A percentile compares a stretch with the other conserved stretches of the same genome.
These are phyloP conservation scores for Cephus rjabovi DNA, from an alignment of 2,888 invertebrate genomes.

Conservation along the genomic window DNA sequence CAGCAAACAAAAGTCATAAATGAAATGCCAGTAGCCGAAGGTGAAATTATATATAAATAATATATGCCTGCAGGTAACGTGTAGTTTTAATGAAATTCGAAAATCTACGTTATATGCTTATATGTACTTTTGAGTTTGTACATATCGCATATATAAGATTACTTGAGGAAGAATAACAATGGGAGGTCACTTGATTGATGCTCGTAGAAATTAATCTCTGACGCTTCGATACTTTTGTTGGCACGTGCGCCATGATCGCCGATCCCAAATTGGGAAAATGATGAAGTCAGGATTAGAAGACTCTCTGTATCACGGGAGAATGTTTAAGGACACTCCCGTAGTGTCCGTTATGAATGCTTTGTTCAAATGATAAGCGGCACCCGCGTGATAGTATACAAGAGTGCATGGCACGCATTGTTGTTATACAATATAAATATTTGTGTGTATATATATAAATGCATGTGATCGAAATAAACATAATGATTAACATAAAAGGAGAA, in stretches of 20 bases:
- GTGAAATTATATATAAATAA: not conserved
- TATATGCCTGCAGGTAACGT: not conserved
- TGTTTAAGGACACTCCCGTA: not conserved
- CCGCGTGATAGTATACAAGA: not conserved
- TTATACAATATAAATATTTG: not conserved
- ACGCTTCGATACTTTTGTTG: not conserved
- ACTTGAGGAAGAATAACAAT: not conserved
- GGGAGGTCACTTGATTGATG: not conserved
- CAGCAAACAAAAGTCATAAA: slow-evolving; percentile 63
- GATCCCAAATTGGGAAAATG: not conserved
- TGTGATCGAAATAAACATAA: not conserved
- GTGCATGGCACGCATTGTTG: not conserved
- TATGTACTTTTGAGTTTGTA: not conserved
- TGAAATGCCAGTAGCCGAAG: slow-evolving; percentile 28
- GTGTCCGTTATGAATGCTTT: not conserved
- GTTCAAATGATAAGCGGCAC: not conserved
- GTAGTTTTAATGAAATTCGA: not conserved
- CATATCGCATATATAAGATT: not conserved
- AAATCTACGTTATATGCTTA: not conserved
- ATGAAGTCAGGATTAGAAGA: not conserved
- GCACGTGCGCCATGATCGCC: not conserved
- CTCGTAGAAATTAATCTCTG: not conserved
- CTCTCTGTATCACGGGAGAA: not conserved
- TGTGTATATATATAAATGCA: not conserved
- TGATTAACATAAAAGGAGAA: slow-evolving; percentile 21